Conservation (phyloP, 2,113 vertebrate genomes). For the Pundamilia nyererei region DNA sequence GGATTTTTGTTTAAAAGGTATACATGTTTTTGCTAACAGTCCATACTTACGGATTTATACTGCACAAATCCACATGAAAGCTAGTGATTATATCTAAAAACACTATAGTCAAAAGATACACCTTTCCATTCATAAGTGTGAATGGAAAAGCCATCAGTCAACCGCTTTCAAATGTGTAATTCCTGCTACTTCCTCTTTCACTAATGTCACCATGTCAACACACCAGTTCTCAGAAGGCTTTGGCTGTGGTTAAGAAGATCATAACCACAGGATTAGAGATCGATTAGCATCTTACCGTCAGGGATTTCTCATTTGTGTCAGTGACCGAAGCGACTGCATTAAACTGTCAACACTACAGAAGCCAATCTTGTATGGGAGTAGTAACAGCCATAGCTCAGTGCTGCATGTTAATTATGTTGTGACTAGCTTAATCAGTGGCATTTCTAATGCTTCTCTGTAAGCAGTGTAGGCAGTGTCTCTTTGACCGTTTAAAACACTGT, state of each 20-base stretch:
- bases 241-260: conserved; percentile 28
- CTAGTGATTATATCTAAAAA: not conserved
- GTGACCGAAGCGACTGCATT: not conserved
- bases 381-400: not conserved
- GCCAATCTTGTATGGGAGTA: not conserved
- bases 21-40: not conserved
- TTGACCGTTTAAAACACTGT: not conserved
- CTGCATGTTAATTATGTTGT: not conserved
- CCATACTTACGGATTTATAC: not conserved
- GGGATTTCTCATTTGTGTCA: conserved; percentile 10
- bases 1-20: not conserved
- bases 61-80: not conserved
- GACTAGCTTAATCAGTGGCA: not conserved
- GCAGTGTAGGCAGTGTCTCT: not conserved
- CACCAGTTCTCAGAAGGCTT: not conserved
- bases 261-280: conserved; percentile 31
- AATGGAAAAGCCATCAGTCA: not conserved
- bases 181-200: not conserved
- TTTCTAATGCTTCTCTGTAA: not conserved
- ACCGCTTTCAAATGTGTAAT: not conserved
- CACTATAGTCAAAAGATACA: not conserved
- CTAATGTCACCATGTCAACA: conserved; percentile 1
- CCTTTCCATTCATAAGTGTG: not conserved
- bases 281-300: conserved; percentile 34
- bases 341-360: not conserved